Base-by-base conservation (phyloP, 1,140 invertebrate species). In the Drosophila miranda region DNA sequence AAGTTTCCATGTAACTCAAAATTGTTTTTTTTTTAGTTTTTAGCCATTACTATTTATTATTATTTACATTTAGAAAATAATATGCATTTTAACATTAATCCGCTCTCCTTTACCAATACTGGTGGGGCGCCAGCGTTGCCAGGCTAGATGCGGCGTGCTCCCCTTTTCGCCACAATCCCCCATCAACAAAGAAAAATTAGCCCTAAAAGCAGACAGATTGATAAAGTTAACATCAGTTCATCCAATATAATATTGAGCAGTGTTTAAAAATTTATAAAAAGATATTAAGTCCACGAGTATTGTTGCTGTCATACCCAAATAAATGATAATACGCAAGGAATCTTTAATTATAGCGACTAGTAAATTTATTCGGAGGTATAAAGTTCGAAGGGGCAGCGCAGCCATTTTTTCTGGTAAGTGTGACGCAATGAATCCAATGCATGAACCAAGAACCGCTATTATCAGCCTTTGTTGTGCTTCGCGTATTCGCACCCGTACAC, bases 391-490 rank as follows among this genome's bases (percentile, higher is more conserved):
- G 19, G 34, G 61, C 30, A 13, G 16, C n/a, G 23, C 9, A 23
- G 19, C 49, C 42, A 55, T 42, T 30, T 68, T 55, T 7, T 51
- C 30, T 46, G 62, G 64, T 68, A 30, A 68, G 64, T 67, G 7
- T 1, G 7, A 44, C 21, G 6, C 21, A 41, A 11, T 2, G 3
- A 9, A 6, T 16, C 6, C 0, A 7, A 14, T 26, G n/a, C n/a
- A n/a, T n/a, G n/a, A n/a, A 16, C n/a, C 30, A 8, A 46, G 23
- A 28, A 30, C 38, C 46, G 26, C 46, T 30, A 51, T 16, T 28
- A 21, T 45, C 34, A 7, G 6, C 56, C 54, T 68, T 41, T 68
- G 64, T 68, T 68, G 26, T 68, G 64, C 26, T 67, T 28, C 11
- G 21, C 49, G 30, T n/a, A 2, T 68, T 68, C 64, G 49, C 9